These are phyloP conservation scores for Mellivora capensis DNA, from an alignment of 2,113 vertebrate species.

Conservation along the genomic window DNA sequence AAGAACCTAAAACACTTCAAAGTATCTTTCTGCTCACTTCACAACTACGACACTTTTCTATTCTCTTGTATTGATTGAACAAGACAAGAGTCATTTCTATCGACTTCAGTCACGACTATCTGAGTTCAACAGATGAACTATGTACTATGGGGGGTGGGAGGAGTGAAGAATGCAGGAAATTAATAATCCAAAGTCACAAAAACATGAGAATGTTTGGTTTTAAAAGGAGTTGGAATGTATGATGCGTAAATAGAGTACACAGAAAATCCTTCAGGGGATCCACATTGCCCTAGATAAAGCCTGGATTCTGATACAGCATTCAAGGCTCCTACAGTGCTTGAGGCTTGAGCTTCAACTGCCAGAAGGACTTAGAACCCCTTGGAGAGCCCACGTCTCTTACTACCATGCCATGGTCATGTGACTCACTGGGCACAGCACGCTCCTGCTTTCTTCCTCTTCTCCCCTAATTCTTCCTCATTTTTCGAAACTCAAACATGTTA, in stretches of 20 bases:
- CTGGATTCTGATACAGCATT: background rate
- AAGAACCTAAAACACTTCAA: background rate
- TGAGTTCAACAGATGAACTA: background rate
- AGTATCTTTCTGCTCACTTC: background rate
- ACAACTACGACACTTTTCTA: background rate
- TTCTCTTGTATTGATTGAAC: background rate
- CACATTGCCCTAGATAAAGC: background rate
- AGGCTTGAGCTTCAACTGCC: background rate
- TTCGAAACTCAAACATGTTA: background rate
- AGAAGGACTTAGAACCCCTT: background rate
- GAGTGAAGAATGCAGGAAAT: background rate
- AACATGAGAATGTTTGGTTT: background rate
- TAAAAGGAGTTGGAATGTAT: background rate
- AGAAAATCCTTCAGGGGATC: background rate
- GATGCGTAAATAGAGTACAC: background rate
- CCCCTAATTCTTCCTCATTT: background rate
- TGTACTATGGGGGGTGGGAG: rapidly evolving
- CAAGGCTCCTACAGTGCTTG: background rate
- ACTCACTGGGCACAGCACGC: background rate
- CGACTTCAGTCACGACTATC: background rate
- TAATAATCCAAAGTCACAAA: background rate
- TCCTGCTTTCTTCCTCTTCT: background rate
- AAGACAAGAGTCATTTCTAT: background rate
- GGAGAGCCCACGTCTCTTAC: background rate
- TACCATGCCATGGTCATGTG: background rate